Conservation (phyloP, 2,113 vertebrate species). For the Hirundichthys speculiger region DNA sequence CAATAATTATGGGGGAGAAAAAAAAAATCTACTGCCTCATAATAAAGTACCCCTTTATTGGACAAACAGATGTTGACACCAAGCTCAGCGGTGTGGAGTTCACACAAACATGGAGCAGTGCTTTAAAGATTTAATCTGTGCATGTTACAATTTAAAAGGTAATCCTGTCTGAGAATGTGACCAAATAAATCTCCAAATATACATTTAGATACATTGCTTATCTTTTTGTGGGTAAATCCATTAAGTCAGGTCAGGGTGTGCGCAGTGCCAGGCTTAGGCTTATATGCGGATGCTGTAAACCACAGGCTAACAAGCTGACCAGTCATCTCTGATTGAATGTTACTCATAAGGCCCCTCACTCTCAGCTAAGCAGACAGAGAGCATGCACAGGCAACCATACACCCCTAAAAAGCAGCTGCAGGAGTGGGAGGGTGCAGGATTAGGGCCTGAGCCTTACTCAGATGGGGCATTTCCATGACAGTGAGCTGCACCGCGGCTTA, state of each 20-base stretch:
- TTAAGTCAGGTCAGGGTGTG: constrained; percentile 31
- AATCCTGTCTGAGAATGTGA: constrained; percentile 13
- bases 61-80: constrained; percentile 13
- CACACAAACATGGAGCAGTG: background rate
- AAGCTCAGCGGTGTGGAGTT: background rate
- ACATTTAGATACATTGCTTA: constrained; percentile 45
- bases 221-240: constrained; percentile 41
- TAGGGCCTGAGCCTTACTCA: constrained; percentile 75
- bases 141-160: background rate
- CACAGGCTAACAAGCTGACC: constrained; percentile 47
- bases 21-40: no score
- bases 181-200: constrained; percentile 14
- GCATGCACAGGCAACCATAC: constrained; percentile 45
- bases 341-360: constrained; percentile 57
- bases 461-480: constrained; percentile 83
- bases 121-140: constrained; percentile 1
- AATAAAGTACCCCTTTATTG: background rate
- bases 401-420: constrained; percentile 79
- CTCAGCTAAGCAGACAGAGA: constrained; percentile 54
- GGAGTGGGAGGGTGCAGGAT: constrained; percentile 73
- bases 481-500: constrained; percentile 76
- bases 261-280: constrained; percentile 43
- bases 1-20: background rate
- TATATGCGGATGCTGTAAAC: constrained; percentile 48
- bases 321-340: constrained; percentile 63